These are phyloP conservation scores for Enteromius anoplus DNA, from an alignment of 2,797 vertebrate genomes.

Conservation along the genomic window DNA sequence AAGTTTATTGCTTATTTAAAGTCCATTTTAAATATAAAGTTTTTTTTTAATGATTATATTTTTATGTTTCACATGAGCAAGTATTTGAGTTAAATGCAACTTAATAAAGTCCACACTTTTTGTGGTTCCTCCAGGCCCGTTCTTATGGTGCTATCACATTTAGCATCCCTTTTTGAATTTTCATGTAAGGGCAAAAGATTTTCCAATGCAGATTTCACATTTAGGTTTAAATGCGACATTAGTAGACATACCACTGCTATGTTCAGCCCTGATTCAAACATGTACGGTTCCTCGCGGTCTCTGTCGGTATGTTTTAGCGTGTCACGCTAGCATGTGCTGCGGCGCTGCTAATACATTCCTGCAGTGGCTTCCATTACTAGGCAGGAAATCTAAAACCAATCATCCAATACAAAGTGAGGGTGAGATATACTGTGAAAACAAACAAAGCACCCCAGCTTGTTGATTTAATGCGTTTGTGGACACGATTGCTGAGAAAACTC, in stretches of 20 bases:
- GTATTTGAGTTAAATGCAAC: background rate
- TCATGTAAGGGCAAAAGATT: background rate
- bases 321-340: slow-evolving; percentile 29
- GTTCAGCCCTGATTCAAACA: background rate
- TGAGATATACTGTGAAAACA: slow-evolving; percentile 74
- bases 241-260: background rate
- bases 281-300: background rate
- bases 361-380: slow-evolving; percentile 65
- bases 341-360: slow-evolving; percentile 64
- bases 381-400: slow-evolving; percentile 74
- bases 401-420: slow-evolving; percentile 72
- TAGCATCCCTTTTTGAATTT: background rate
- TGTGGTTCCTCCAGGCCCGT: background rate
- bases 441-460: slow-evolving; percentile 71
- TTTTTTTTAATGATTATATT: too few relatives aligned
- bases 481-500: slow-evolving; percentile 69
- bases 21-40: background rate
- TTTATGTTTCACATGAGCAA: too few relatives aligned
- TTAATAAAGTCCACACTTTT: background rate
- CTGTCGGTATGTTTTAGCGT: background rate
- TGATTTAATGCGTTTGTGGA: slow-evolving; percentile 72
- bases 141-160: background rate
- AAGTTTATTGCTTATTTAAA: background rate
- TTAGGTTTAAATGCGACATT: background rate
- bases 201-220: background rate